Percentiles rank a stretch among this genome's conserved stretches.
Evolutionary conservation across 2,888 invertebrate species (phyloP).

Genomic region (Hydroisotoma schaefferi): DNA sequence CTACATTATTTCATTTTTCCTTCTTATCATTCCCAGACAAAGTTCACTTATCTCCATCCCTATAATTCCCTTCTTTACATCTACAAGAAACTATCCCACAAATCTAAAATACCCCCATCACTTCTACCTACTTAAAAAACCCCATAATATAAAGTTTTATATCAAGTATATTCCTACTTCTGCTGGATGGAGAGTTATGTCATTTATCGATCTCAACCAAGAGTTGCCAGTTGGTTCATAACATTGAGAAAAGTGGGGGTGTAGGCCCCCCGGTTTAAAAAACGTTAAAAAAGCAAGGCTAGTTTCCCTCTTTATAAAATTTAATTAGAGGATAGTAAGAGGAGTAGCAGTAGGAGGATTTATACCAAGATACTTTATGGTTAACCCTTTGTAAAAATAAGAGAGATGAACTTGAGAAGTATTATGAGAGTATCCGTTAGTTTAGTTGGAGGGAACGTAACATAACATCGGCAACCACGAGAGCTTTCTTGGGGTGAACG

Average conservation of each 20-base stretch:
- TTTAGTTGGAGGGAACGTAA: background rate
- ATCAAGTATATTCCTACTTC: background rate
- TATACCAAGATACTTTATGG: background rate
- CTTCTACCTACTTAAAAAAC: background rate
- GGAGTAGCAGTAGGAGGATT: background rate
- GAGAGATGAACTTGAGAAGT: constrained; percentile 5
- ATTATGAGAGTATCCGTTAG: background rate
- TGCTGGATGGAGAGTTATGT: constrained; percentile 33
- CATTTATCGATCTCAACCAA: constrained; percentile 38
- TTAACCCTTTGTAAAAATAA: background rate
- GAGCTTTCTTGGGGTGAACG: constrained; percentile 31
- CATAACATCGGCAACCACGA: constrained; percentile 12
- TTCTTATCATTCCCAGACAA: too few species aligned
- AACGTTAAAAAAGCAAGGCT: too few species aligned
- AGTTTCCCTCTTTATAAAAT: too few species aligned
- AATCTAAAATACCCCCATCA: background rate
- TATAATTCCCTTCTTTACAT: too few species aligned
- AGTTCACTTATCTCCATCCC: too few species aligned
- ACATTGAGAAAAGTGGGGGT: background rate
- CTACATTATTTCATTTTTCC: too few species aligned
- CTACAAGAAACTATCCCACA: too few species aligned
- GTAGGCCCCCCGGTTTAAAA: background rate
- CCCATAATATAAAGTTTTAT: background rate
- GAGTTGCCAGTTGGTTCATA: constrained; percentile 29
- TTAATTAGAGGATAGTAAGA: too few species aligned